These are phyloP conservation scores for Stichodactyla helianthus DNA, from an alignment of 64 coral and sea anemone species.

Conservation along the genomic window DNA sequence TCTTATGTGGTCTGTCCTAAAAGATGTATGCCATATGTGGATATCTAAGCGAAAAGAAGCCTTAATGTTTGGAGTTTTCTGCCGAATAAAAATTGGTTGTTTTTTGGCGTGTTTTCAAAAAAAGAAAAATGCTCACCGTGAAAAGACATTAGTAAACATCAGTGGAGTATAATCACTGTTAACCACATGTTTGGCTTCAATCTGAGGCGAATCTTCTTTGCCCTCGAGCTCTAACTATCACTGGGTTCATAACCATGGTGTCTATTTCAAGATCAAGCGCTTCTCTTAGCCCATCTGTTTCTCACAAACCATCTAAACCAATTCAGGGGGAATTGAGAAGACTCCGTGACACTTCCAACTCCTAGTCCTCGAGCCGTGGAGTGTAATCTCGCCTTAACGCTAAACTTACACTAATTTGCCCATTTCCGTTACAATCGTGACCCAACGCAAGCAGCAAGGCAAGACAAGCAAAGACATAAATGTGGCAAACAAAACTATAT, in stretches of 20 bases:
- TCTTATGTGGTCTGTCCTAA: not conserved
- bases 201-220: not conserved
- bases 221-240: conserved; percentile 21
- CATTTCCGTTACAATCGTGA: conserved; percentile 79
- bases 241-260: conserved; percentile 55
- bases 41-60: not conserved
- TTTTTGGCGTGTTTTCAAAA: not conserved
- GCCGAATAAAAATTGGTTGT: not conserved
- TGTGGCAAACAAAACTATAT: conserved; percentile 26
- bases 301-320: conserved; percentile 55
- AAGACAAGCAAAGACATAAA: conserved; percentile 24
- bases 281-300: conserved; percentile 60
- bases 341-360: conserved; percentile 42
- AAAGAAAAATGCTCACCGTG: not conserved
- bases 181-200: not conserved
- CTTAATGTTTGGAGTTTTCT: not conserved
- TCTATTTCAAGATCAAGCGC: conserved; percentile 77
- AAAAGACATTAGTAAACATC: not conserved
- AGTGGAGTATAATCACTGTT: not conserved
- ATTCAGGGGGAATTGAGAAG: conserved; percentile 56
- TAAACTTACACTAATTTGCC: conserved; percentile 73
- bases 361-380: conserved; percentile 36
- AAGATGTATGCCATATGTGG: conserved; percentile 12
- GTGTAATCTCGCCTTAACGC: conserved; percentile 38
- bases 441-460: conserved; percentile 23